Percentiles rank a stretch among this genome's conserved stretches.
phyloP scores from a whole-genome alignment of 2,888 invertebrate species.

The Oscheius sp. region DNA sequence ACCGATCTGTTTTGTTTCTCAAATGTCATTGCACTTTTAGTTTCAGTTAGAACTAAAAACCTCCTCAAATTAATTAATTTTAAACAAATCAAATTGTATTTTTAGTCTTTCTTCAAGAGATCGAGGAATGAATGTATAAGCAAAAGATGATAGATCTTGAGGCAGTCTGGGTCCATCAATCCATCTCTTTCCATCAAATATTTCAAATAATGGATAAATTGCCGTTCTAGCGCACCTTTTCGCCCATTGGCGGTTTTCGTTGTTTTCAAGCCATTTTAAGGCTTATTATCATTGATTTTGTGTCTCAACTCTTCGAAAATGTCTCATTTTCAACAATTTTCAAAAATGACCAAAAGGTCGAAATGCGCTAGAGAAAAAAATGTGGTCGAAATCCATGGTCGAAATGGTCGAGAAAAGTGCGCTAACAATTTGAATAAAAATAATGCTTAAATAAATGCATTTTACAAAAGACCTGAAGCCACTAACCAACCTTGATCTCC shows the following conservation, averaged over 20 bases:
- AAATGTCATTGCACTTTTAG: no score
- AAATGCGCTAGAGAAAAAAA: slow-evolving; percentile 28
- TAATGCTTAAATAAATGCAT: slow-evolving; percentile 18
- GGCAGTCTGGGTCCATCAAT: no score
- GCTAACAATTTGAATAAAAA: not conserved
- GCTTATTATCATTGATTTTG: not conserved
- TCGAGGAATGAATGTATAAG: no score
- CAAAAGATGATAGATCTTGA: no score
- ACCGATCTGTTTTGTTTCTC: no score
- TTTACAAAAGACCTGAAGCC: slow-evolving; percentile 13
- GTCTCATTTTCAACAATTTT: slow-evolving; percentile 32
- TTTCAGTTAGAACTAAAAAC: no score
- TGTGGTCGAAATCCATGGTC: slow-evolving; percentile 22
- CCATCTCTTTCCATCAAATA: no score
- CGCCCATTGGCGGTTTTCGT: slow-evolving; percentile 8
- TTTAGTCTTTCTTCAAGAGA: no score
- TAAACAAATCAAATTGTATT: no score
- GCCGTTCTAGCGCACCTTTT: no score
- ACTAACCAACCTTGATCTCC: slow-evolving; percentile 7
- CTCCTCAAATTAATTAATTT: no score
- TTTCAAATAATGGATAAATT: no score
- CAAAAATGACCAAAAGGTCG: slow-evolving; percentile 35
- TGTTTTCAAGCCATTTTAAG: slow-evolving; percentile 13
- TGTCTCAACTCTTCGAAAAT: slow-evolving; percentile 30
- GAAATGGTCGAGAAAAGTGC: slow-evolving; percentile 1